phyloP scores from a whole-genome alignment of 2,888 invertebrate genomes.

The Chirona hameri region DNA sequence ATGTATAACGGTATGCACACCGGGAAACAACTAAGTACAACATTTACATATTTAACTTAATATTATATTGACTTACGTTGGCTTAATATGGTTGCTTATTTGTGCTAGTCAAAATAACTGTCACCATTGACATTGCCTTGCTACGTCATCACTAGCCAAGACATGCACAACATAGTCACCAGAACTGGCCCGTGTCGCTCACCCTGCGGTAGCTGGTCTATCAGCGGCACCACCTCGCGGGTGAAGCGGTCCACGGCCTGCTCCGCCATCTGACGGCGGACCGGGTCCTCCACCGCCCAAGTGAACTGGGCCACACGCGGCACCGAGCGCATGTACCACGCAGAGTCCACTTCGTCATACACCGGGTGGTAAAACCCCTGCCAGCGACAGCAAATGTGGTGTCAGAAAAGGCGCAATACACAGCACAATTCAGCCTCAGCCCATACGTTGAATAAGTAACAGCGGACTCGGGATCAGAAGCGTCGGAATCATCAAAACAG shows the following conservation, averaged over 20 bases:
- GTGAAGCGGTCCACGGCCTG: constrained; percentile 63
- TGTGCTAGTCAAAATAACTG: too few species aligned
- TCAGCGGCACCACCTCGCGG: constrained; percentile 57
- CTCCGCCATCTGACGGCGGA: constrained; percentile 57
- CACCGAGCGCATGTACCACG: constrained; percentile 72
- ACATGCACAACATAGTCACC: background rate
- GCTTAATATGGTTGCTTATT: too few species aligned
- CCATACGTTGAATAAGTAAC: too few species aligned
- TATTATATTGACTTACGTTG: too few species aligned
- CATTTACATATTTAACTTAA: too few species aligned
- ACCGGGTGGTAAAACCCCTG: constrained; percentile 69
- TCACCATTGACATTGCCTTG: too few species aligned
- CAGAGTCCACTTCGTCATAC: constrained; percentile 60
- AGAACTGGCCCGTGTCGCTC: constrained; percentile 29
- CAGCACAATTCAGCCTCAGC: too few species aligned
- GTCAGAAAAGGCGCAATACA: too few species aligned
- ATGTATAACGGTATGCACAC: too few species aligned
- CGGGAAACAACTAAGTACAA: too few species aligned
- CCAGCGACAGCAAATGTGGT: constrained; percentile 38
- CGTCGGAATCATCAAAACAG: too few species aligned
- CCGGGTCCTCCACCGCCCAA: constrained; percentile 62
- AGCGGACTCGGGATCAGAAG: too few species aligned
- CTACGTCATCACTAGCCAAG: background rate
- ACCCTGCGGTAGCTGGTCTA: constrained; percentile 61
- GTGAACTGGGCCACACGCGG: constrained; percentile 67